Evolutionary conservation across 2,113 vertebrate genomes (phyloP), one percentile per base, ranked within the genome.

Genomic region (Upupa epops): DNA sequence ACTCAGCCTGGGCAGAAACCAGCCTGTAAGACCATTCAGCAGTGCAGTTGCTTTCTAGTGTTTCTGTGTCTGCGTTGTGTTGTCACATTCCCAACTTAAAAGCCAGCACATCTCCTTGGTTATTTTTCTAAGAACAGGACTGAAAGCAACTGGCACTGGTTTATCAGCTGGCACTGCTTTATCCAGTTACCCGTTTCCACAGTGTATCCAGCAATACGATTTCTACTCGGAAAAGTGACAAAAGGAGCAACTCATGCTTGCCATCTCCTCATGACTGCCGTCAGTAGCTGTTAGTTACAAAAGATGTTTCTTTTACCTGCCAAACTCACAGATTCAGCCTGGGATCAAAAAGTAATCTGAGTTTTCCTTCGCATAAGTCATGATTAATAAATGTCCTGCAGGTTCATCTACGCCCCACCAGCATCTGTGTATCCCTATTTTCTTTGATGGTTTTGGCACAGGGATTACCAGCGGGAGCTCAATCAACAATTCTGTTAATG

Each of bases 291-390:
- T 83, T 89, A 90, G 36, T 90, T 92, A 92, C 86, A 95, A 93
- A 95, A 92, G 73, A 90, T 86, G 88, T 96, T 93, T 96, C 82
- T 94, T 95, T 96, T 90, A 96, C 83, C 88, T 96, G 94, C 88
- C 88, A 94, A 90, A 92, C 92, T 94, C 92, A 95, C 88, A 95
- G 88, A 95, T 93, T 94, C 93, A 95, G 94, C 73, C 55, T 88
- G 88, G 86, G 94, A 92, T 94, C 93, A 96, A 96, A 96, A 96
- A 96, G 90, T 86, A 94, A 95, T 94, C 86, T 95, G 93, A 92
- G 83, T 92, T 95, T 95, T 96, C 92, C 90, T 94, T 94, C 22
- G 46, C 81, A 65, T 91, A 94, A 91, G 80, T 96, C 90, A 93
- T 93, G 90, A 90, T 91, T 94, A 93, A 91, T 93, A 92, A 94